A percentile compares a stretch with the other conserved stretches of the same genome.
Evolutionary conservation across 2,113 vertebrate species (phyloP).

Genomic region (Turdus rufiventris): DNA sequence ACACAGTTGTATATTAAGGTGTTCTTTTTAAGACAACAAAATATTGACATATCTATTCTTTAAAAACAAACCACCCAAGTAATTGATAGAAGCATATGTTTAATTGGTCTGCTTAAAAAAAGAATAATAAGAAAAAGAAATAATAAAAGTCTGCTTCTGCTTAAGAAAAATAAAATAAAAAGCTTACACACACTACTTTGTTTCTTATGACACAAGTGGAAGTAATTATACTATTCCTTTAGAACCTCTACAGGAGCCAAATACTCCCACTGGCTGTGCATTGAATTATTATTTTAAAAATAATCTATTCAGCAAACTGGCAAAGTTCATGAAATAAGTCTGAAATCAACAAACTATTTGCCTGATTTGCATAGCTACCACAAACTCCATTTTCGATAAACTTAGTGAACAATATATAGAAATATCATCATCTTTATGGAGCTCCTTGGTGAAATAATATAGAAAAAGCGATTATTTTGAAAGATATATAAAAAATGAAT

Average conservation of each 20-base stretch:
- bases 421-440: not conserved
- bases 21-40: not conserved
- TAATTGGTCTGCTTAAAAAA: not conserved
- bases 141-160: not conserved
- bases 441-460: not conserved
- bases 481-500: not conserved
- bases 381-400: not conserved
- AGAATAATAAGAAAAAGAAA: not conserved
- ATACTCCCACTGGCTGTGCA: not conserved
- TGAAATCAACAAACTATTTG: not conserved
- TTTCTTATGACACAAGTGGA: not conserved
- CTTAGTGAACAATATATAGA: not conserved
- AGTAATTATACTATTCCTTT: not conserved
- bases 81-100: not conserved
- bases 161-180: not conserved
- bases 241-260: not conserved
- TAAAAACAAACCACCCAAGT: not conserved
- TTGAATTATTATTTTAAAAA: not conserved
- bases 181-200: accelerated
- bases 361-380: not conserved
- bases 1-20: not conserved
- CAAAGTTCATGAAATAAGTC: not conserved
- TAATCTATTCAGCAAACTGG: not conserved
- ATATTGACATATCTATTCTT: not conserved
- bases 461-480: not conserved